These are phyloP conservation scores for Lagocephalus sceleratus DNA, from an alignment of 2,797 vertebrate genomes.

Conservation along the genomic window DNA sequence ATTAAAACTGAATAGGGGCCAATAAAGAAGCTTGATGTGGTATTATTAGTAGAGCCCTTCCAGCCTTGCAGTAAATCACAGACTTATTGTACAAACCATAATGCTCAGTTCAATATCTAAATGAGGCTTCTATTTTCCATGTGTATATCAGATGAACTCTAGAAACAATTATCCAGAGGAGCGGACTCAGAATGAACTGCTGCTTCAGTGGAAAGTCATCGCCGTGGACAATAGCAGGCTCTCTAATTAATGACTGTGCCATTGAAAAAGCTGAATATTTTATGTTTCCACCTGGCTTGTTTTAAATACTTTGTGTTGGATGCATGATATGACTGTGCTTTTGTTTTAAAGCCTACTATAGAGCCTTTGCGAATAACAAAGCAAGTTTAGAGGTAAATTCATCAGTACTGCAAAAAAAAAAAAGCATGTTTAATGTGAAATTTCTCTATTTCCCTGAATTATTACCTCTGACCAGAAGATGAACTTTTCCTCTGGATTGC, in stretches of 20 bases:
- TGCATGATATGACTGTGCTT: background rate
- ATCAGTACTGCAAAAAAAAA: background rate
- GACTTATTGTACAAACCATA: too few species aligned
- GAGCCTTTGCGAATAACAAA: background rate
- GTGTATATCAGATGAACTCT: too few species aligned
- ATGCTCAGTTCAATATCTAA: too few species aligned
- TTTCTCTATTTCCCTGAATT: slow-evolving; percentile 8
- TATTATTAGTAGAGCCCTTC: too few species aligned
- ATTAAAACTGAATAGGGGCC: too few species aligned
- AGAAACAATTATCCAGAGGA: too few species aligned
- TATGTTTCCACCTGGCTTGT: slow-evolving; percentile 1
- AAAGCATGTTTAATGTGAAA: background rate
- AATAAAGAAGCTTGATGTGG: too few species aligned
- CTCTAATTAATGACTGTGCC: background rate
- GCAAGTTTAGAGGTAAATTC: too few species aligned
- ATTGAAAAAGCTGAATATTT: slow-evolving; percentile 3
- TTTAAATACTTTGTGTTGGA: background rate
- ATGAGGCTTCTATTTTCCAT: too few species aligned
- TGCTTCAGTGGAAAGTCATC: too few species aligned
- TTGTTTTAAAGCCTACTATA: background rate
- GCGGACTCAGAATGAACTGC: too few species aligned
- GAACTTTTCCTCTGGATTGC: slow-evolving; percentile 34
- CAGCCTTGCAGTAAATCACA: too few species aligned
- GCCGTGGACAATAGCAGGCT: background rate
- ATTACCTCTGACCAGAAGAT: slow-evolving; percentile 17